Evolutionary conservation across 2,888 invertebrate species (phyloP).

Genomic region (Halocaridina rubra): DNA sequence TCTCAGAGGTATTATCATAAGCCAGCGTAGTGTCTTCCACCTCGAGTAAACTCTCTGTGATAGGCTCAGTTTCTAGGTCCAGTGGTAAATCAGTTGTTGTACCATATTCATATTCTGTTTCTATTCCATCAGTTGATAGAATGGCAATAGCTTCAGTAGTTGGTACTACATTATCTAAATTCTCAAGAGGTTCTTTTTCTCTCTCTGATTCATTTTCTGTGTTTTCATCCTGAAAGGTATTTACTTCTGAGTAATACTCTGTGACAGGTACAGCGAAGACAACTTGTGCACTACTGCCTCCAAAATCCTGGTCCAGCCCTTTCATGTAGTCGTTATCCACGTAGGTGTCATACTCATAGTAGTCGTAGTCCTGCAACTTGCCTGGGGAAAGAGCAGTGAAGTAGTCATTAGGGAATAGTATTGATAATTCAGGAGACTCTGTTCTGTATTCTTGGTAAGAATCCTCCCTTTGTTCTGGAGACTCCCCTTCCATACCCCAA

Average conservation of each 20-base stretch:
- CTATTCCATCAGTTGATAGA: not conserved
- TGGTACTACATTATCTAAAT: no score
- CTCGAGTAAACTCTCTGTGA: not conserved
- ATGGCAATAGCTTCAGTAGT: not conserved
- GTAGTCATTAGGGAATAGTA: conserved; percentile 35
- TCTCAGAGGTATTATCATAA: not conserved
- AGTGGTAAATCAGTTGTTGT: not conserved
- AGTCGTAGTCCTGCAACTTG: conserved; percentile 36
- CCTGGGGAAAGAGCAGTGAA: conserved; percentile 56
- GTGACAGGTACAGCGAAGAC: conserved; percentile 37
- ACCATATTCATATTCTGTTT: not conserved
- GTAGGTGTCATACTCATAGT: conserved; percentile 48
- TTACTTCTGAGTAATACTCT: conserved; percentile 18
- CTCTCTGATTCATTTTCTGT: not conserved
- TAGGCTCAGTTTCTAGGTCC: not conserved
- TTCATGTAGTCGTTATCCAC: not conserved
- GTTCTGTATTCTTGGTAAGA: conserved; percentile 14
- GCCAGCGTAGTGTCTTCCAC: not conserved
- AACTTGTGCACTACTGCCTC: conserved; percentile 34
- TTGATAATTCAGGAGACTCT: conserved; percentile 1
- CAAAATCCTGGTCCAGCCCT: conserved; percentile 27
- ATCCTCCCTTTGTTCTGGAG: not conserved
- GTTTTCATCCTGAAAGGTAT: conserved; percentile 4
- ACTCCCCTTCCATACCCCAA: not conserved
- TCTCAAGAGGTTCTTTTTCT: no score